Conservation (phyloP, 1,140 invertebrate genomes). For the Pseudobourletiella spinata region DNA sequence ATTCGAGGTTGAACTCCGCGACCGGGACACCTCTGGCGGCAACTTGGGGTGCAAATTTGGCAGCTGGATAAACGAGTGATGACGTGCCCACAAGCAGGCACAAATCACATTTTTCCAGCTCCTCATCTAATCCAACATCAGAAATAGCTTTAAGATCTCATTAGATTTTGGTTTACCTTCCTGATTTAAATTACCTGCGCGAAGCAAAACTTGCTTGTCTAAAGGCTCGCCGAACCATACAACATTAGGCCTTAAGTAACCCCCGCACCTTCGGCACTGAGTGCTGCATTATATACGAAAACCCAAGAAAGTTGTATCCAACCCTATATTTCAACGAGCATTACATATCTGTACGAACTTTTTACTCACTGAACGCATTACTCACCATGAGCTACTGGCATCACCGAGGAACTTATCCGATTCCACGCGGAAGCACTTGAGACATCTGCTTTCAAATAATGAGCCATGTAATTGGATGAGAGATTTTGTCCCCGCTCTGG, state of each 20-base stretch:
- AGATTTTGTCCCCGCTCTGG: slow-evolving; percentile 66
- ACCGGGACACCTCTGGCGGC: slow-evolving; percentile 67
- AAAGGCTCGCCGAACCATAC: slow-evolving; percentile 86
- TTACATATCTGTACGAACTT: no score
- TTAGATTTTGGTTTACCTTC: no score
- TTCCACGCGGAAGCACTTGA: slow-evolving; percentile 59
- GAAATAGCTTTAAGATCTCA: no score
- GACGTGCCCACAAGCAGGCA: slow-evolving; percentile 80
- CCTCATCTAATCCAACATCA: slow-evolving; percentile 46
- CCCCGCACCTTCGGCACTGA: slow-evolving; percentile 62
- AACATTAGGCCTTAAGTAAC: slow-evolving; percentile 69
- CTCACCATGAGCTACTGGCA: slow-evolving; percentile 61
- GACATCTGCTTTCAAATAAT: slow-evolving; percentile 72
- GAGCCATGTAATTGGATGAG: slow-evolving; percentile 84
- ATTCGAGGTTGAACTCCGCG: slow-evolving; percentile 81
- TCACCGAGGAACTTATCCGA: slow-evolving; percentile 66
- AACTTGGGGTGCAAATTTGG: slow-evolving; percentile 77
- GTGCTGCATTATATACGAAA: no score
- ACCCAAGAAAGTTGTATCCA: no score
- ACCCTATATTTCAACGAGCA: no score
- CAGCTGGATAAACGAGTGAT: slow-evolving; percentile 82
- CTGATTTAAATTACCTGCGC: slow-evolving; percentile 58
- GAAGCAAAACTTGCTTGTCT: slow-evolving; percentile 52
- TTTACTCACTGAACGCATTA: slow-evolving; percentile 50
- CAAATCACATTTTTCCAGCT: slow-evolving; percentile 64